Base-by-base conservation (phyloP, 2,888 invertebrate genomes). In the Ecliptopera silaceata region DNA sequence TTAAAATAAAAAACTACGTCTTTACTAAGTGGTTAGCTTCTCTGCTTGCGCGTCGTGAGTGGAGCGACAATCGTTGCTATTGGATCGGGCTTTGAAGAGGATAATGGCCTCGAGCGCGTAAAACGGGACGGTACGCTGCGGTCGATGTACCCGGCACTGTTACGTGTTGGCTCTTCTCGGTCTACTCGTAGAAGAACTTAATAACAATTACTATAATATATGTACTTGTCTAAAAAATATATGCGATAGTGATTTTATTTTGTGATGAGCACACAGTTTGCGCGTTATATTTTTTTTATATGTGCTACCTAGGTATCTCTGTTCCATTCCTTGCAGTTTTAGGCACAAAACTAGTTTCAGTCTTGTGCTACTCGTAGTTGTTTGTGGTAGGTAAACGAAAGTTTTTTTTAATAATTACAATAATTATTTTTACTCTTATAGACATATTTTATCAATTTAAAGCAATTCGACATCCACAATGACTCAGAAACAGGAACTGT, bases 111-210 rank as follows among this genome's bases (percentile, higher is more conserved):
- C 55, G 43, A 49, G 58, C 51, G 57, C 53, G 71, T 63, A 67
- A 56, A 79, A 64, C 62, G 71, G 54, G 71, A 73, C 65, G 61
- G 64, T 42, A 36, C 56, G 29, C 56, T 61, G 63, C 63, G 79
- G 80, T 80, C 80, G 75, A 75, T 74, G 79, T 71, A 79, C 80
- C 69, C 69, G 50, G 59, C 57, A 46, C 45, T 63, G 66, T 66
- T 63, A 59, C 47, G 44, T 50, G 36, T 26, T 34, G 20, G 45
- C 45, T 50, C 53, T 42, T 54, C 66, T 65, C 63, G 58, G 63
- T 45, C 64, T 63, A 47, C 55, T 51, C 38, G 22, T 38, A 41
- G 32, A 22, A 34, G 22, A n/a, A 42, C 20, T 38, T 49, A 26
- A 44, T 22, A 18, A 4, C 45, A 41, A 20, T 26, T 36, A 52